A percentile compares a stretch with the other conserved stretches of the same genome.
phyloP scores from a whole-genome alignment of 2,797 vertebrate genomes.

The Manis crassicaudata region DNA sequence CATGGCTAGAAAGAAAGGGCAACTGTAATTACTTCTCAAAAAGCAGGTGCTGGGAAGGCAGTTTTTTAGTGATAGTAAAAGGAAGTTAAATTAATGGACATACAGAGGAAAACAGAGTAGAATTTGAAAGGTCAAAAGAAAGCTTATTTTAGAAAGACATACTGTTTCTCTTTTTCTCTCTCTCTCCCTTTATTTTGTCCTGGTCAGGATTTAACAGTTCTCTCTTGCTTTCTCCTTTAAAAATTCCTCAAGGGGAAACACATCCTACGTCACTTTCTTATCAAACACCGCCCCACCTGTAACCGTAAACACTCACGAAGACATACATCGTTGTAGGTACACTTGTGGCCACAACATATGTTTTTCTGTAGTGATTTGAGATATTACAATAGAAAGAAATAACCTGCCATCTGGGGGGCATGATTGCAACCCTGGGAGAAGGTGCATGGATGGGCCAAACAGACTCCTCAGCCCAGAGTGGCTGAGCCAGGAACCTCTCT shows the following conservation, averaged over 20 bases:
- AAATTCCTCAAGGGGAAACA: background rate
- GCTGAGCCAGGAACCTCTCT: background rate
- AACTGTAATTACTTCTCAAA: conserved; percentile 20
- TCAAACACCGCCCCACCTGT: background rate
- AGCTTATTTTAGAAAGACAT: conserved; percentile 20
- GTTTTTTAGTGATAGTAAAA: background rate
- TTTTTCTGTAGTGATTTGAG: background rate
- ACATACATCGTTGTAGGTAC: background rate
- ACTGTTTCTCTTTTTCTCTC: background rate
- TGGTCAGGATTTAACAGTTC: background rate
- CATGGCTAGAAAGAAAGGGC: background rate
- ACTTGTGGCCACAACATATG: background rate
- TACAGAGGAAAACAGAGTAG: background rate
- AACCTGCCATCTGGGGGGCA: background rate
- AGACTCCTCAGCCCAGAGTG: fast-evolving
- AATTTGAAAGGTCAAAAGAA: conserved; percentile 13
- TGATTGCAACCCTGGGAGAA: background rate
- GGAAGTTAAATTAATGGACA: conserved; percentile 47
- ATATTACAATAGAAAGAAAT: background rate
- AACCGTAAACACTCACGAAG: background rate
- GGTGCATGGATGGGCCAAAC: too few species aligned
- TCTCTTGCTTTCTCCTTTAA: background rate
- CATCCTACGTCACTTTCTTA: background rate
- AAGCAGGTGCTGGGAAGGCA: background rate
- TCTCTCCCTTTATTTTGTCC: fast-evolving